phyloP scores from a whole-genome alignment of 1,140 invertebrate genomes.

The Lasioglossum baleicum region DNA sequence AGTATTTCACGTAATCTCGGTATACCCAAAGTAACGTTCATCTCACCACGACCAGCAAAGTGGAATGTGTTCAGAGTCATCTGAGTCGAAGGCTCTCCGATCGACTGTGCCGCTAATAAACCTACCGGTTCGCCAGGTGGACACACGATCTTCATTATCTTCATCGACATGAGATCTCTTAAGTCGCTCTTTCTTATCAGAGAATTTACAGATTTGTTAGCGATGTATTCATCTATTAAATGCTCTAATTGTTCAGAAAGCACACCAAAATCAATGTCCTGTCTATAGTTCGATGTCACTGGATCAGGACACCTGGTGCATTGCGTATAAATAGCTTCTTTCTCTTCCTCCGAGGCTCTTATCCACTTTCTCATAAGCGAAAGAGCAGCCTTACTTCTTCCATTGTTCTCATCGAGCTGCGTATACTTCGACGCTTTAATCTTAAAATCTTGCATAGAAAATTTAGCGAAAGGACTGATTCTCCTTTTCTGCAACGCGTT shows the following conservation, averaged over 20 bases:
- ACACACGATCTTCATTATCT: conserved; percentile 88
- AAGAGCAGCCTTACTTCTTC: conserved; percentile 76
- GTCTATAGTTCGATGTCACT: conserved; percentile 84
- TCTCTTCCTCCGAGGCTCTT: conserved; percentile 81
- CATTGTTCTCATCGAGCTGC: conserved; percentile 56
- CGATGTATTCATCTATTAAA: conserved; percentile 85
- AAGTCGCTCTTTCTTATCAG: conserved; percentile 80
- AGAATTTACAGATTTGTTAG: conserved; percentile 71
- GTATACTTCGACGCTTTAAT: conserved; percentile 66
- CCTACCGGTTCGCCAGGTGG: conserved; percentile 98
- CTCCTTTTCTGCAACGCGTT: conserved; percentile 75
- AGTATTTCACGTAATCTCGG: conserved; percentile 97
- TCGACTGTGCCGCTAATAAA: conserved; percentile 95
- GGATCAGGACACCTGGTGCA: conserved; percentile 86
- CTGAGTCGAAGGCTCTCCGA: conserved; percentile 99
- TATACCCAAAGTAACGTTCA: conserved; percentile 99
- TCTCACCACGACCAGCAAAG: conserved; percentile 99
- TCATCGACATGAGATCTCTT: conserved; percentile 87
- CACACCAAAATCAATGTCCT: conserved; percentile 89
- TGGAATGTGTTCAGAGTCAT: conserved; percentile 99
- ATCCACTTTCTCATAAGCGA: conserved; percentile 85
- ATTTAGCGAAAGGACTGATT: conserved; percentile 69
- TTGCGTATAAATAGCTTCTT: conserved; percentile 75
- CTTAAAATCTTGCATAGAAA: conserved; percentile 64
- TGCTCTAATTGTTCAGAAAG: conserved; percentile 89